phyloP scores from a whole-genome alignment of 1,140 invertebrate genomes.

The Drosophila repleta region DNA sequence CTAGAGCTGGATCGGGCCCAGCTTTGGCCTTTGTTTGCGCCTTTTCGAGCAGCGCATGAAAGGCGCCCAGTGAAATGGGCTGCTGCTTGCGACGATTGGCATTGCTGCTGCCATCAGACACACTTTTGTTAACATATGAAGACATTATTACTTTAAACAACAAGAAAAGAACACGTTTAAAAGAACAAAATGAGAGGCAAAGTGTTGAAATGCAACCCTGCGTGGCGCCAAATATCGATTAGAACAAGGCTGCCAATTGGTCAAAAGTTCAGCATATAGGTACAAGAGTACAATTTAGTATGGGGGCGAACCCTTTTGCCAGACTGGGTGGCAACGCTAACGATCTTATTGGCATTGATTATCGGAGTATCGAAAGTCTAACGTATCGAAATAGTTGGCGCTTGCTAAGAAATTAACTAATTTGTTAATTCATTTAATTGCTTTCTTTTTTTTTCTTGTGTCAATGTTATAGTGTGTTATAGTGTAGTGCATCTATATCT shows the following conservation, averaged over 20 bases:
- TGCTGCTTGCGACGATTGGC: conserved; percentile 3
- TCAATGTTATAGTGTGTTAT: background rate
- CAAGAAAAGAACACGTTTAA: too few relatives aligned
- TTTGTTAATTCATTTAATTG: background rate
- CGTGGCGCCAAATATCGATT: background rate
- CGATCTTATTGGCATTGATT: background rate
- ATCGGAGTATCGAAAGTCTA: background rate
- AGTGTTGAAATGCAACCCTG: background rate
- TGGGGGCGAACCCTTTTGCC: background rate
- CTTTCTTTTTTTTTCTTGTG: background rate
- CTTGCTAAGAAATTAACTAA: background rate
- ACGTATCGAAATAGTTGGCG: background rate
- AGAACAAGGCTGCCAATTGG: background rate
- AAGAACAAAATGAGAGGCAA: too few relatives aligned
- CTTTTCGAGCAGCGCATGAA: background rate
- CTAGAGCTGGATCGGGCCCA: background rate
- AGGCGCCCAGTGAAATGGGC: conserved; percentile 28
- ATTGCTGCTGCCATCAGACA: background rate
- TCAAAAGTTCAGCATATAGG: background rate
- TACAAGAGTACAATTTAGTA: background rate
- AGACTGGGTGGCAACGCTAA: background rate
- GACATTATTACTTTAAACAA: conserved; percentile 17
- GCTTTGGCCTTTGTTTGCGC: background rate
- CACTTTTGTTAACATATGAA: conserved; percentile 6
- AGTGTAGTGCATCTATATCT: background rate